Evolutionary conservation across 1,140 invertebrate genomes (phyloP).

Genomic region (Chionoecetes opilio): DNA sequence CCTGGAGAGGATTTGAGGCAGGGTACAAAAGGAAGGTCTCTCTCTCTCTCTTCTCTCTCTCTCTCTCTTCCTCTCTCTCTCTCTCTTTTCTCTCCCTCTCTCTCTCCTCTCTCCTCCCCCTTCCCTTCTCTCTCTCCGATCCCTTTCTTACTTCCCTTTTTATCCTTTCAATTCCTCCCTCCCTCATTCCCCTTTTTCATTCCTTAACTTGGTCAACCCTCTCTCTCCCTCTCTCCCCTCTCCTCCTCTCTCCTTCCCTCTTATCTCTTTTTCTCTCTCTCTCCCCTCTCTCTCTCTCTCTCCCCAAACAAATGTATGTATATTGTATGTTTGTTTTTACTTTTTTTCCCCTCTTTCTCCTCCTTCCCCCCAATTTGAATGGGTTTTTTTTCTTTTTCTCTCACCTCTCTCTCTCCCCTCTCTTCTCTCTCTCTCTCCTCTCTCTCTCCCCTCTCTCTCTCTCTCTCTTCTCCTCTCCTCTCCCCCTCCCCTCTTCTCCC

Average conservation of each 20-base stretch:
- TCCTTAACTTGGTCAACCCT: not conserved
- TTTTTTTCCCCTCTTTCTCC: not conserved
- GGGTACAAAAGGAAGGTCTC: not conserved
- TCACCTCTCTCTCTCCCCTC: not conserved
- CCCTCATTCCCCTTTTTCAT: not conserved
- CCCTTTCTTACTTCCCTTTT: not conserved
- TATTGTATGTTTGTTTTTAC: no score
- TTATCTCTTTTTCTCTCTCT: not conserved
- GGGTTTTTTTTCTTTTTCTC: not conserved
- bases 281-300: not conserved
- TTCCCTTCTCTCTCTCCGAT: not conserved
- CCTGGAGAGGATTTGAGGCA: not conserved
- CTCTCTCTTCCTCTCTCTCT: not conserved
- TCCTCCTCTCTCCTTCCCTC: no score
- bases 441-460: not conserved
- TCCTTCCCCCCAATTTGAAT: not conserved
- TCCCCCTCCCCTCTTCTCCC: not conserved
- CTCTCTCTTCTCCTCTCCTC: not conserved
- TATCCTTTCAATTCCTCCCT: not conserved
- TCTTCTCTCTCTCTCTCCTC: not conserved
- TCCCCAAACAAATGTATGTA: no score
- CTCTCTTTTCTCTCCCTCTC: not conserved
- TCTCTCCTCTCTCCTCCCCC: no score
- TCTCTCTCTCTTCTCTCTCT: slow-evolving; percentile 35
- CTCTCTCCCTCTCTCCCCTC: no score